Percentiles rank a stretch among this genome's conserved stretches.
These are phyloP conservation scores for Amphipoea lucens DNA, from an alignment of 2,888 invertebrate species.

Conservation along the genomic window DNA sequence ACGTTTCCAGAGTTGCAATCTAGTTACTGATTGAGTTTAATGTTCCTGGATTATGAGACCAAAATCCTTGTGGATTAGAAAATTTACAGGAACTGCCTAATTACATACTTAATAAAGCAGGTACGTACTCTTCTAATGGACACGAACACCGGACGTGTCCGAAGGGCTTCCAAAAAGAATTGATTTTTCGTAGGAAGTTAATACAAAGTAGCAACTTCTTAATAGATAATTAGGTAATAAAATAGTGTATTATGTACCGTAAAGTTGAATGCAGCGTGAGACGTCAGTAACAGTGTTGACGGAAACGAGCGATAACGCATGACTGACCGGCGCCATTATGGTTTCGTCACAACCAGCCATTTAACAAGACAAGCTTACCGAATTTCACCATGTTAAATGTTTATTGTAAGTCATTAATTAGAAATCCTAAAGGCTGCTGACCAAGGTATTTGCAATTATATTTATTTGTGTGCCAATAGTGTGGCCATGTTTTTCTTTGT, in stretches of 20 bases:
- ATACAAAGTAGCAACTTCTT: conserved; percentile 46
- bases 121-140: conserved; percentile 2
- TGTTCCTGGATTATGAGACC: background rate
- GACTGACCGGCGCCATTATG: conserved; percentile 57
- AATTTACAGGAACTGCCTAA: conserved; percentile 23
- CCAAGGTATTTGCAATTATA: conserved; percentile 30
- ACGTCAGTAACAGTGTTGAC: conserved; percentile 49
- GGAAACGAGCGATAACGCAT: conserved; percentile 64
- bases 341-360: conserved; percentile 56
- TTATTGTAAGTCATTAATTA: conserved; percentile 52
- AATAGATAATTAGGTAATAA: conserved; percentile 67
- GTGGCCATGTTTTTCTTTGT: conserved; percentile 16
- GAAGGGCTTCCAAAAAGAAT: conserved; percentile 61
- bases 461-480: conserved; percentile 34
- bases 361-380: conserved; percentile 58
- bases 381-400: conserved; percentile 53
- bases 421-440: conserved; percentile 42
- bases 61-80: conserved; percentile 4
- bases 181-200: conserved; percentile 60
- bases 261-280: conserved; percentile 51
- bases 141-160: conserved; percentile 53
- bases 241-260: conserved; percentile 64
- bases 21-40: background rate
- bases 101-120: conserved; percentile 22
- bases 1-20: background rate